phyloP scores from a whole-genome alignment of 2,797 vertebrate species.

The Sebastes jordani region DNA sequence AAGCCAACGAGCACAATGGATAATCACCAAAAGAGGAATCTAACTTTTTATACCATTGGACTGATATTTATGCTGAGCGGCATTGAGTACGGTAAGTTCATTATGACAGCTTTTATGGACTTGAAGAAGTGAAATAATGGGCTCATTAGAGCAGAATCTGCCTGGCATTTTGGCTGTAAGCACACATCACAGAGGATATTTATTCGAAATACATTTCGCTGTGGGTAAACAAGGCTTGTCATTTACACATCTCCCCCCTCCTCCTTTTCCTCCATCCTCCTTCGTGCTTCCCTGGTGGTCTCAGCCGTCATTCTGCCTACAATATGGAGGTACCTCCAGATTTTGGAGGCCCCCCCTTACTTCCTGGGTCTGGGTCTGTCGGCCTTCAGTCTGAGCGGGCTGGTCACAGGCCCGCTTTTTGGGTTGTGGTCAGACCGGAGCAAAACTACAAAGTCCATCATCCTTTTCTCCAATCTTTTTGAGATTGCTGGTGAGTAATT shows the following conservation, averaged over 20 bases:
- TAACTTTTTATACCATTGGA: conserved; percentile 84
- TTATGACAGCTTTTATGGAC: conserved; percentile 23
- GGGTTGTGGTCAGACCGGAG: conserved; percentile 85
- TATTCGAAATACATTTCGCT: conserved; percentile 22
- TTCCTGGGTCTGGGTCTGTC: conserved; percentile 88
- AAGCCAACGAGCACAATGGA: conserved; percentile 71
- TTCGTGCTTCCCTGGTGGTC: background rate
- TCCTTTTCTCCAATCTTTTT: conserved; percentile 87
- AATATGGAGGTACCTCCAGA: conserved; percentile 88
- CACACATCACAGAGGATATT: conserved; percentile 19
- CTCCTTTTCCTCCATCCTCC: background rate
- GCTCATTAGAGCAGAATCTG: conserved; percentile 29
- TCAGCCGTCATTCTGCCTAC: conserved; percentile 89
- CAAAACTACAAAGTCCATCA: conserved; percentile 81
- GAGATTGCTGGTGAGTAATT: conserved; percentile 85
- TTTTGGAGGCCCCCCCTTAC: conserved; percentile 84
- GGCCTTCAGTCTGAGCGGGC: conserved; percentile 86
- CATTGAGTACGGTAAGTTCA: conserved; percentile 86
- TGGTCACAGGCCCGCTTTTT: conserved; percentile 84
- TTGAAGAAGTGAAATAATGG: conserved; percentile 30
- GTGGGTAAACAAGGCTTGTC: conserved; percentile 12
- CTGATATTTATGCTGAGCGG: conserved; percentile 86
- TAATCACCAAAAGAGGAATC: conserved; percentile 76
- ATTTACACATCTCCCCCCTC: background rate
- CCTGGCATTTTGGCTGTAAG: conserved; percentile 17